Percentiles rank a stretch among this genome's conserved stretches.
Evolutionary conservation across 2,113 vertebrate species (phyloP).

Genomic region (Rhinoptilus africanus): DNA sequence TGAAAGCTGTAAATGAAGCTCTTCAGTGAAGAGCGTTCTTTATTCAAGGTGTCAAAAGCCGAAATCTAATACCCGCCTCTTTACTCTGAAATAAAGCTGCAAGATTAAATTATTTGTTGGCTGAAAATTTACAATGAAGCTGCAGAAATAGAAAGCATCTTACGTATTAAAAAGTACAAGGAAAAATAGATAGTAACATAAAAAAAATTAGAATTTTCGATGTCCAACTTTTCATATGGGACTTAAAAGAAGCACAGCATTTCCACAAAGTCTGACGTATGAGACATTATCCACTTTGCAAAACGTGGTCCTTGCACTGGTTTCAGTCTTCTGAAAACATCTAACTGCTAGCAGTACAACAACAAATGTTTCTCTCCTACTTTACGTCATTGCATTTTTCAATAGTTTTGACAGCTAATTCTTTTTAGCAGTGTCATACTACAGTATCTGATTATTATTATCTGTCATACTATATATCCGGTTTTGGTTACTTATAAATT

Average conservation of each 20-base stretch:
- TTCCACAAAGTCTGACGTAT: background rate
- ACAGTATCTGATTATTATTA: no score
- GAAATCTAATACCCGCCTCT: background rate
- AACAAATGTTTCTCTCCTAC: background rate
- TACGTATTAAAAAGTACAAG: background rate
- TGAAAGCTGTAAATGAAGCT: background rate
- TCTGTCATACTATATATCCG: background rate
- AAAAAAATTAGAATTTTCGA: background rate
- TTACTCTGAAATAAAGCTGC: background rate
- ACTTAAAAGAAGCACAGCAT: background rate
- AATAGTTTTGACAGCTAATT: background rate
- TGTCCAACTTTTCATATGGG: background rate
- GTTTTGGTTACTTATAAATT: background rate
- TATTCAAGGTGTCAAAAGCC: background rate
- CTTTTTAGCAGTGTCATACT: background rate
- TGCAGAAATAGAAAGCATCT: background rate
- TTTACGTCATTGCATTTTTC: background rate
- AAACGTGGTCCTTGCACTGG: fast-evolving
- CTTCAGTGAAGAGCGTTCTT: background rate
- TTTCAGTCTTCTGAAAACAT: background rate
- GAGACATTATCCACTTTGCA: background rate
- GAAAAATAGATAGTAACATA: background rate
- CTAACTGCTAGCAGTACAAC: background rate
- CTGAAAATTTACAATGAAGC: background rate
- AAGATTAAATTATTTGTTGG: background rate